A percentile compares a stretch with the other conserved stretches of the same genome.
phyloP scores from a whole-genome alignment of 2,113 vertebrate genomes.

The Parotia lawesii region DNA sequence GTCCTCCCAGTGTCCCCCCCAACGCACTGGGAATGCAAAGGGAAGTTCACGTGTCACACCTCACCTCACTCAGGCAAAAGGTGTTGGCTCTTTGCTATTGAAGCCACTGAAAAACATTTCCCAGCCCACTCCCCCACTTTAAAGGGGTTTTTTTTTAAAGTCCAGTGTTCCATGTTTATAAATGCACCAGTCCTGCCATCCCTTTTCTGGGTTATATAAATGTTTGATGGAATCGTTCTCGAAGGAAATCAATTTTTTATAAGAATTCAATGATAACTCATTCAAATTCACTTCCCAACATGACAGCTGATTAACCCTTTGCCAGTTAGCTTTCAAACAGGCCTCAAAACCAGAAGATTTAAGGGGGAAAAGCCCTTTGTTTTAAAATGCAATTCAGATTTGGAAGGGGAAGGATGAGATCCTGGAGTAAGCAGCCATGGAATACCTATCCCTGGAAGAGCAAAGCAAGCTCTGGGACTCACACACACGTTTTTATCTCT shows the following conservation, averaged over 20 bases:
- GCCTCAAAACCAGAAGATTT: background rate
- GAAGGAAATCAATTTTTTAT: slow-evolving; percentile 74
- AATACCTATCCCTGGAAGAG: background rate
- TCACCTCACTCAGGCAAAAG: background rate
- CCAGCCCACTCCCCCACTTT: background rate
- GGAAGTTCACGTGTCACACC: rapidly evolving
- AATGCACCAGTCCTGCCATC: background rate
- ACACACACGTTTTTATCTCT: background rate
- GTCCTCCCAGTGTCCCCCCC: background rate
- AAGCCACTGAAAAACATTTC: background rate
- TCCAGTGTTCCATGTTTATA: background rate
- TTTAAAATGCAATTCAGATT: background rate
- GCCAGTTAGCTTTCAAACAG: background rate
- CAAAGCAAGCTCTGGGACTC: background rate
- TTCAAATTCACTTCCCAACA: slow-evolving; percentile 52
- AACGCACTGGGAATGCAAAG: background rate
- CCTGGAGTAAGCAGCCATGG: background rate
- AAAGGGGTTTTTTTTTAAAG: background rate
- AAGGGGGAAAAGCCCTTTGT: background rate
- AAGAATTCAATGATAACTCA: slow-evolving; percentile 70
- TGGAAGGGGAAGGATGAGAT: background rate
- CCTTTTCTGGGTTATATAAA: slow-evolving; percentile 71
- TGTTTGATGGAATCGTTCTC: slow-evolving; percentile 68
- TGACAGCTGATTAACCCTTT: slow-evolving; percentile 70
- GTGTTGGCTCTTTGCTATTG: background rate